Evolutionary conservation across 1,140 invertebrate genomes (phyloP), one percentile per base, ranked within the genome.

Genomic region (Amyelois transitella): DNA sequence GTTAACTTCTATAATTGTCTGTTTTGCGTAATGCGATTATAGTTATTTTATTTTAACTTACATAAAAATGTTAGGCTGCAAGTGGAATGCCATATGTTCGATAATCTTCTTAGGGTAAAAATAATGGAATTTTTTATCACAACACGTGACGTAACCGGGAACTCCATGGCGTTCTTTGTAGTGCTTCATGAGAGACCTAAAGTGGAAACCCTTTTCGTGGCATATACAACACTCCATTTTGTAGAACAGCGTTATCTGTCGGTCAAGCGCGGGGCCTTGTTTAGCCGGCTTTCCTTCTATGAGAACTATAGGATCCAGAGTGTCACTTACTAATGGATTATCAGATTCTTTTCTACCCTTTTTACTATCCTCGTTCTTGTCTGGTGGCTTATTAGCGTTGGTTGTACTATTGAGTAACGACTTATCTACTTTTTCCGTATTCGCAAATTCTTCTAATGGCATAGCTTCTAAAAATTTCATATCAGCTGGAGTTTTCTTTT

Each of bases 221-320:
- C 85, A 88, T 53, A 88, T 85, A 51, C 80, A 81, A 52, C 85
- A 88, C 66, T 86, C 81, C 85, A 88, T 88, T 69, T 84, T 82
- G 56, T 88, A 88, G 60, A 88, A 88, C 4, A 86, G 59, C 2
- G 78, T 79, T 53, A 88, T 82, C 69, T 88, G 85, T 56, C 68
- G 81, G 47, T 88, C 82, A 44, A 88, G 66, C 10, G 72, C 83
- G 2, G 72, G 53, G 0, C 85, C 85, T 53, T 85, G 78, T 22
- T 79, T 81, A 0, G 81, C 85, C 1, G 85, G 83, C 51, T 71
- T 75, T 2, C 85, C 85, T 19, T 86, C 78, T 52, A 84, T 68
- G 43, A 88, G 56, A 5, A 88, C 81, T 55, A 80, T 55, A 0
- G 75, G 67, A 55, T 88, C 85, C 7, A 86, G 54, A 43, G 51